These are phyloP conservation scores for Dicaeum eximium DNA, from an alignment of 2,113 vertebrate genomes.

Conservation along the genomic window DNA sequence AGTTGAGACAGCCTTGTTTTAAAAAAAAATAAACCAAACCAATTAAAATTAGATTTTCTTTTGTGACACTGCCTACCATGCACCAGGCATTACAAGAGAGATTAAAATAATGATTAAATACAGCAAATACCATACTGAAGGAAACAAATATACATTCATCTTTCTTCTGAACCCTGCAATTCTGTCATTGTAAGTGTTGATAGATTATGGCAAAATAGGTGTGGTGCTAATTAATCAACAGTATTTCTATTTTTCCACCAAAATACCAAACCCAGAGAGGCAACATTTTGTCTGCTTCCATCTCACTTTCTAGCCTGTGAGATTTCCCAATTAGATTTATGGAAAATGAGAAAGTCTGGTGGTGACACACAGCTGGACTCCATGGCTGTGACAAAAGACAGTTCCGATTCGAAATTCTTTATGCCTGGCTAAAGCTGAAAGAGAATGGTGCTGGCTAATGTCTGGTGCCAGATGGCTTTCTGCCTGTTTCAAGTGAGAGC, in stretches of 20 bases:
- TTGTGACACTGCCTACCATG: background rate
- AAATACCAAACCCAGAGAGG: background rate
- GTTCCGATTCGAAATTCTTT: background rate
- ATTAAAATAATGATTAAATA: background rate
- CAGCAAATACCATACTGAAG: background rate
- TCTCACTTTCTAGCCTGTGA: background rate
- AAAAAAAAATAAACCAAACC: background rate
- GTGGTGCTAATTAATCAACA: background rate
- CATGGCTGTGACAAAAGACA: background rate
- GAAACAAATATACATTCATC: accelerated
- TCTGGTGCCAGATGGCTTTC: background rate
- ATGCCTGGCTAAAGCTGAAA: background rate
- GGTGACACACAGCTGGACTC: background rate
- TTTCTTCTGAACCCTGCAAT: background rate
- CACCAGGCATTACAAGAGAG: background rate
- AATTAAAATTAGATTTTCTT: background rate
- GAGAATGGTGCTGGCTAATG: background rate
- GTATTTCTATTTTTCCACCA: background rate
- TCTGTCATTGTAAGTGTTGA: background rate
- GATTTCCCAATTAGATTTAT: background rate
- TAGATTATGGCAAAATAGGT: background rate
- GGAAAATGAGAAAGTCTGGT: background rate
- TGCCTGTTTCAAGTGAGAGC: background rate
- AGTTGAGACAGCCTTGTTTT: background rate
- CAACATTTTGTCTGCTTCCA: background rate